phyloP scores from a whole-genome alignment of 2,113 vertebrate genomes.

The Lampris megalopsis region DNA sequence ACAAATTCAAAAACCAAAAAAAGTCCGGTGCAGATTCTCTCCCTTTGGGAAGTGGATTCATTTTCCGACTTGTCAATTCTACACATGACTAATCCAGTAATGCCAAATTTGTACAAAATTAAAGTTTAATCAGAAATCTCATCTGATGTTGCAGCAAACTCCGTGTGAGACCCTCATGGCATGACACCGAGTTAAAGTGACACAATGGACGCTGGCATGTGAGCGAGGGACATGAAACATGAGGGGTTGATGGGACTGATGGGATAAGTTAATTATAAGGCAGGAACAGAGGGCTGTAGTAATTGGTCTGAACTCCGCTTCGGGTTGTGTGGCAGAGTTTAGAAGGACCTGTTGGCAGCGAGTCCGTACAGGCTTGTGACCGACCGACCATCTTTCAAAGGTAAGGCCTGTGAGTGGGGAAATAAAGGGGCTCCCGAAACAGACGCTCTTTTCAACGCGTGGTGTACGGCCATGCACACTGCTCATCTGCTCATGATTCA shows the following conservation, averaged over 20 bases:
- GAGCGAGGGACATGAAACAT: constrained; percentile 42
- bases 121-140: neutral
- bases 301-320: constrained; percentile 37
- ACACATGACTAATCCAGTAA: too few relatives aligned
- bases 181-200: constrained; percentile 17
- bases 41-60: too few relatives aligned
- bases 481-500: constrained; percentile 76
- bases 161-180: constrained; percentile 5
- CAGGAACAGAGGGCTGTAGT: constrained; percentile 36
- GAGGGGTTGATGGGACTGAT: constrained; percentile 42
- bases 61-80: neutral
- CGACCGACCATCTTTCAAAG: constrained; percentile 52
- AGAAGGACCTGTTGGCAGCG: constrained; percentile 29
- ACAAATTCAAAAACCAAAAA: too few relatives aligned
- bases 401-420: constrained; percentile 45
- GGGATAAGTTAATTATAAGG: constrained; percentile 50
- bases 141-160: neutral
- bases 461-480: constrained; percentile 65
- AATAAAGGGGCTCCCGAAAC: constrained; percentile 55
- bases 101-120: neutral
- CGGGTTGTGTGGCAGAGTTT: constrained; percentile 19
- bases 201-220: constrained; percentile 26
- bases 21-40: too few relatives aligned
- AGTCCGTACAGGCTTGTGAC: constrained; percentile 72
- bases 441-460: constrained; percentile 77